Percentiles rank a stretch among this genome's conserved stretches.
phyloP scores from a whole-genome alignment of 1,140 invertebrate genomes.

The Magallana angulata region DNA sequence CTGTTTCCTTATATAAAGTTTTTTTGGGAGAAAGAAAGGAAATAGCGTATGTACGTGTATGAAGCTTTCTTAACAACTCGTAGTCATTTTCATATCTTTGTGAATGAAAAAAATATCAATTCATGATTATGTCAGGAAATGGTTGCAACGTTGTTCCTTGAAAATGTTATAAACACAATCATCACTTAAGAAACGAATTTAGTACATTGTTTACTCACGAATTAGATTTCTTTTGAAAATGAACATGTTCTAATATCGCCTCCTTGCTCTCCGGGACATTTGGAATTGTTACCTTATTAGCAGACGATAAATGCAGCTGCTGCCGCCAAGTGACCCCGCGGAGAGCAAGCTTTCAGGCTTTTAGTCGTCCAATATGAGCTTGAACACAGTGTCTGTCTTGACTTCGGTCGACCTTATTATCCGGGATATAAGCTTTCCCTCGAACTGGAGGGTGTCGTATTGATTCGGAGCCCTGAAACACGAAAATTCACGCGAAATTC shows the following conservation, averaged over 20 bases:
- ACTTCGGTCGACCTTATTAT: conserved; percentile 27
- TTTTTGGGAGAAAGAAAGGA: too few species aligned
- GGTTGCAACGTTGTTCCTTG: too few species aligned
- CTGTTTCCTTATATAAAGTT: too few species aligned
- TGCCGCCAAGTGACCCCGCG: conserved; percentile 15
- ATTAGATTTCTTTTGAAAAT: not conserved
- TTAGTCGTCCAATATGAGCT: conserved; percentile 28
- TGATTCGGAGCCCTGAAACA: conserved; percentile 1
- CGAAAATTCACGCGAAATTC: conserved; percentile 9
- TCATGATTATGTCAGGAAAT: too few species aligned
- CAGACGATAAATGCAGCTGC: conserved; percentile 31
- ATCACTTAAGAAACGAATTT: too few species aligned
- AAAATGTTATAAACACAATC: too few species aligned
- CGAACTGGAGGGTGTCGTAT: conserved; percentile 5
- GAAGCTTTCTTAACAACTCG: too few species aligned
- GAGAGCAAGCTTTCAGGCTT: conserved; percentile 22
- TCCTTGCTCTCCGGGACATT: conserved; percentile 26
- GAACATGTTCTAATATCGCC: conserved; percentile 23
- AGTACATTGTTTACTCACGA: too few species aligned
- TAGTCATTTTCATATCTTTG: too few species aligned
- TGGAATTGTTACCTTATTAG: conserved; percentile 34
- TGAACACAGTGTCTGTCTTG: conserved; percentile 6
- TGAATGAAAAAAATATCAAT: too few species aligned
- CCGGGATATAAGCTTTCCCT: conserved; percentile 28
- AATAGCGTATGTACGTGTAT: too few species aligned